Evolutionary conservation across 2,797 vertebrate genomes (phyloP).

Genomic region (Coluber constrictor): DNA sequence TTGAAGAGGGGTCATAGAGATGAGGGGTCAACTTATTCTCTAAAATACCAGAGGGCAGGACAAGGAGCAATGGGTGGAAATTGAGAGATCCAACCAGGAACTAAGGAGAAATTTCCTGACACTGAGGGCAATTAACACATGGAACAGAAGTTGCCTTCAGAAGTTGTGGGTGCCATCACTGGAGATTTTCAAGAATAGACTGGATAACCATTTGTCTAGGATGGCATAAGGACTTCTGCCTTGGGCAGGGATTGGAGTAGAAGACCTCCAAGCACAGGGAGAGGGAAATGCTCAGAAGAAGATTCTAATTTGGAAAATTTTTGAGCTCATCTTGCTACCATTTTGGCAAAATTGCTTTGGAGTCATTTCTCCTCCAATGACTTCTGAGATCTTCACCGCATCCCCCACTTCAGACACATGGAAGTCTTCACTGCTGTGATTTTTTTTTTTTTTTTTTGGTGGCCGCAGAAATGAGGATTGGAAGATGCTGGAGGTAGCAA

Average conservation of each 20-base stretch:
- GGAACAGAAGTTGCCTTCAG: not conserved
- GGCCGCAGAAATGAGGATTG: not conserved
- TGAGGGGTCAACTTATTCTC: not conserved
- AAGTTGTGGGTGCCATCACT: not conserved
- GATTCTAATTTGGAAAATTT: not conserved
- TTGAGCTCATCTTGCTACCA: not conserved
- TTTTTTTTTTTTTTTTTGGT: too few relatives aligned
- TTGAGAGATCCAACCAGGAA: not conserved
- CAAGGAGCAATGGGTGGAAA: not conserved
- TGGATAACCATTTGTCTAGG: not conserved
- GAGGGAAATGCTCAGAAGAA: too few relatives aligned
- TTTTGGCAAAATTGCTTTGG: not conserved
- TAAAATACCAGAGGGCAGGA: not conserved
- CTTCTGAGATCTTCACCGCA: not conserved
- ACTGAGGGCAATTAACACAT: not conserved
- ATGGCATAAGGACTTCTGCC: not conserved
- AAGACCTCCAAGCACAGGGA: not conserved
- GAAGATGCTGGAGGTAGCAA: not conserved
- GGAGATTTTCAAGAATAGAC: not conserved
- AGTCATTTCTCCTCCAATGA: not conserved
- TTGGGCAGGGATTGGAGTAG: not conserved
- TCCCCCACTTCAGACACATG: not conserved
- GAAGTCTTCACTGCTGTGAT: not conserved
- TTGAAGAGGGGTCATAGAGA: not conserved
- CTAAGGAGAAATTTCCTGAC: not conserved